A percentile compares a stretch with the other conserved stretches of the same genome.
These are phyloP conservation scores for Poecilia wingei DNA, from an alignment of 2,797 vertebrate species.

Conservation along the genomic window DNA sequence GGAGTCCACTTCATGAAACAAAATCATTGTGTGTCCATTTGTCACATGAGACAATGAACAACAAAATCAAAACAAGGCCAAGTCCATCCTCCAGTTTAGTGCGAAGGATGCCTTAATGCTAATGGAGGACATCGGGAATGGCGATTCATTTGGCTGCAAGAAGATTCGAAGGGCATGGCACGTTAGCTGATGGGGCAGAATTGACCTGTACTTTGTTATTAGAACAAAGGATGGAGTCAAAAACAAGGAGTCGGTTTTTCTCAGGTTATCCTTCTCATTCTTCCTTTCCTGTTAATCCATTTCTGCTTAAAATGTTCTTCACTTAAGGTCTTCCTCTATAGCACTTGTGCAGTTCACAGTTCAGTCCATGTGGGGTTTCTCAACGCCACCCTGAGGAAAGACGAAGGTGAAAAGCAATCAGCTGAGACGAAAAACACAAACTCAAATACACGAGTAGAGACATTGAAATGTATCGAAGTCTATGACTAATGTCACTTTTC, in stretches of 20 bases:
- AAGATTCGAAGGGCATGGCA: constrained; percentile 74
- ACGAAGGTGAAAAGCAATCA: constrained; percentile 13
- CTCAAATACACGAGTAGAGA: not conserved
- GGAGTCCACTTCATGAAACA: constrained; percentile 13
- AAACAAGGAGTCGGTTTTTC: constrained; percentile 55
- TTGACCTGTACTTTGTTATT: constrained; percentile 48
- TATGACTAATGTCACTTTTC: not conserved
- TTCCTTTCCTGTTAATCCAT: constrained; percentile 34
- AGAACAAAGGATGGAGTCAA: constrained; percentile 53
- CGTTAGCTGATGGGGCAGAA: constrained; percentile 56
- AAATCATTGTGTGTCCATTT: constrained; percentile 39
- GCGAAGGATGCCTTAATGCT: constrained; percentile 48
- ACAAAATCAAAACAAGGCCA: constrained; percentile 34
- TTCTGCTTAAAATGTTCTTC: constrained; percentile 30
- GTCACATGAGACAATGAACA: constrained; percentile 35
- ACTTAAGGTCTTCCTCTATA: constrained; percentile 22
- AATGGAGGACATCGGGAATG: constrained; percentile 35
- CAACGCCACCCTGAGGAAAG: constrained; percentile 83
- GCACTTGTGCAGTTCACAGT: constrained; percentile 25
- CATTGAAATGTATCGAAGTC: not conserved
- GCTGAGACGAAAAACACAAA: not conserved
- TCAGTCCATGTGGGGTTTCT: constrained; percentile 93
- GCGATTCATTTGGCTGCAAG: constrained; percentile 63
- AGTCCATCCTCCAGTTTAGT: constrained; percentile 32
- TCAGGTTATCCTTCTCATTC: constrained; percentile 33